phyloP scores from a whole-genome alignment of 2,797 vertebrate genomes.

The Micropoecilia bifurca region DNA sequence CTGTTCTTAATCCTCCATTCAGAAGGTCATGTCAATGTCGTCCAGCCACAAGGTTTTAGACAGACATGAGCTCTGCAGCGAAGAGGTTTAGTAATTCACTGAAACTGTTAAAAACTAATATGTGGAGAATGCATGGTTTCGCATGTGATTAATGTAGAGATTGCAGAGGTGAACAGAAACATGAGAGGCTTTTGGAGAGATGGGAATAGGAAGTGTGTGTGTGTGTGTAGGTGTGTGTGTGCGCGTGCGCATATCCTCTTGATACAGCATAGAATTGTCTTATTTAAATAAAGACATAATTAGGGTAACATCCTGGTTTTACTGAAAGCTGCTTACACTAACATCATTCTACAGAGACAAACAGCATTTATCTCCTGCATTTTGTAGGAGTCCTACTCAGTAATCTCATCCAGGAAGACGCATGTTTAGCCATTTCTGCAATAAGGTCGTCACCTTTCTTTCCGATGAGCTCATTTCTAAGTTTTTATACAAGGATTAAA shows the following conservation, averaged over 20 bases:
- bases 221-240: not conserved
- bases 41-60: not conserved
- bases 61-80: not conserved
- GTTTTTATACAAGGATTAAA: not conserved
- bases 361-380: not conserved
- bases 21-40: not conserved
- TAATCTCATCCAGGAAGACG: not conserved
- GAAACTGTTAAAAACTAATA: not conserved
- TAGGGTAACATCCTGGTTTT: not conserved
- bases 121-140: not conserved
- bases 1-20: slow-evolving; percentile 21
- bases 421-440: not conserved
- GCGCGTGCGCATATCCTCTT: not conserved
- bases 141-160: not conserved
- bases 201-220: not conserved
- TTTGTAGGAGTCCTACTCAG: not conserved
- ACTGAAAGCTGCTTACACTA: not conserved
- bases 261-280: not conserved
- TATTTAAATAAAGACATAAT: slow-evolving; percentile 1
- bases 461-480: not conserved
- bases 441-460: not conserved
- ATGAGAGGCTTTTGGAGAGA: not conserved
- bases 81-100: not conserved
- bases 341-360: not conserved
- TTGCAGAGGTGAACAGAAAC: not conserved